Conservation (phyloP, 2,113 vertebrate genomes). For the Poicephalus meyeri region DNA sequence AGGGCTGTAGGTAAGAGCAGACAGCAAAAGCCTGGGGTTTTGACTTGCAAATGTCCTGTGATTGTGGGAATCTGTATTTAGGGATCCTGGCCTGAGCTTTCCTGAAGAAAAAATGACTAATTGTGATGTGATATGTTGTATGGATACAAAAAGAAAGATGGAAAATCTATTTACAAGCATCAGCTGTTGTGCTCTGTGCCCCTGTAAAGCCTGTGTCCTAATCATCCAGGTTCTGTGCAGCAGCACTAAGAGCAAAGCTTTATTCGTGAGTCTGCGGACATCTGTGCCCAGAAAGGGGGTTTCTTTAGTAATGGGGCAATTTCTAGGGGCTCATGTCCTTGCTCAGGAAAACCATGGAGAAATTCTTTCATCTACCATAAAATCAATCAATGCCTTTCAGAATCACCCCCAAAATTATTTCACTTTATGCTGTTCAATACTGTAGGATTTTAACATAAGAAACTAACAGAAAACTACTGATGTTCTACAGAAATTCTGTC, state of each 20-base stretch:
- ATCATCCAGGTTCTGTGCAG: neutral
- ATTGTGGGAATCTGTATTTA: neutral
- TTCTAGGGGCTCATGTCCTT: neutral
- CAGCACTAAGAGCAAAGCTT: neutral
- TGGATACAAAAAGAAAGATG: neutral
- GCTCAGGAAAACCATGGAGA: neutral
- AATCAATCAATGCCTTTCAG: neutral
- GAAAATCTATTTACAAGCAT: neutral
- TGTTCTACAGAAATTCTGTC: too few relatives aligned
- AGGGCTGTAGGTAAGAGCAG: neutral
- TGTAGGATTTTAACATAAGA: neutral
- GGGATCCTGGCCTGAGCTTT: neutral
- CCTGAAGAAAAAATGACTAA: neutral
- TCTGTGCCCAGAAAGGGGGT: neutral
- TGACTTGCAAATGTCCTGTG: neutral
- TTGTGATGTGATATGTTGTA: neutral
- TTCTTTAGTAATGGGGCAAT: neutral
- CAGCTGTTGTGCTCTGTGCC: neutral
- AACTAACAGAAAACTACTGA: too few relatives aligned
- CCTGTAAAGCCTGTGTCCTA: neutral
- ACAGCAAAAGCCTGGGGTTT: neutral
- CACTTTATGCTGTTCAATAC: neutral
- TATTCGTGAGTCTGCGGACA: neutral
- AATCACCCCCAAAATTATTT: neutral
- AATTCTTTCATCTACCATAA: neutral